Evolutionary conservation across 1,140 invertebrate genomes (phyloP), one percentile per base, ranked within the genome.

Genomic region (Laupala kohalensis): DNA sequence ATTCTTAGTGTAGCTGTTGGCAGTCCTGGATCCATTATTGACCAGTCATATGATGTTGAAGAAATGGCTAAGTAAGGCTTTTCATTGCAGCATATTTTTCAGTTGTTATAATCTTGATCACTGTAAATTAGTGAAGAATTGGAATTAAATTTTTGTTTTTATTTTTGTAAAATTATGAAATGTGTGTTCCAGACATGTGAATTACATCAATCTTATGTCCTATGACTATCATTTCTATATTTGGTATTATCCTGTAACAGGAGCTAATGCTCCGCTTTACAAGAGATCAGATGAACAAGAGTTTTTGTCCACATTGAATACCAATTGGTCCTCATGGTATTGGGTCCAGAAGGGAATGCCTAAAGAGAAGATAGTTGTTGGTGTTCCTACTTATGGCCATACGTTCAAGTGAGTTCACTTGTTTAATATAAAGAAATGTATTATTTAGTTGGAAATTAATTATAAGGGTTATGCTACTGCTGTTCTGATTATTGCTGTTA

Each of bases 321-420:
- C 92, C 0, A 93, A 94, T 78, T 94, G 89, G 80, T 89, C 93
- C 3, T 88, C 89, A 0, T 84, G 90, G 73, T 91, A 92, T 83
- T 97, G 94, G 90, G 74, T 89, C 0, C 76, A 81, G 4, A 87
- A 89, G 74, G 95, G 95, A 25, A 88, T 96, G 81, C 90, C 93
- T 4, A 83, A 83, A 69, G 83, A 89, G 25, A 97, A 97, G 82
- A 86, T 98, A 26, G 86, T 95, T 12, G 81, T 98, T 24, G 95
- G 95, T 0, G 84, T 97, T 74, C 92, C 95, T 29, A 93, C 92
- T 27, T 98, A 96, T 80, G 96, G 93, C 6, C 92, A 94, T 78
- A 87, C 89, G 4, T 96, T 87, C 74, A 86, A 79, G 87, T 89
- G 79, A 80, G 81, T 72, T 67, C 9, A n/a, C n/a, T n/a, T n/a